phyloP scores from a whole-genome alignment of 2,113 vertebrate genomes.

The Parus major region DNA sequence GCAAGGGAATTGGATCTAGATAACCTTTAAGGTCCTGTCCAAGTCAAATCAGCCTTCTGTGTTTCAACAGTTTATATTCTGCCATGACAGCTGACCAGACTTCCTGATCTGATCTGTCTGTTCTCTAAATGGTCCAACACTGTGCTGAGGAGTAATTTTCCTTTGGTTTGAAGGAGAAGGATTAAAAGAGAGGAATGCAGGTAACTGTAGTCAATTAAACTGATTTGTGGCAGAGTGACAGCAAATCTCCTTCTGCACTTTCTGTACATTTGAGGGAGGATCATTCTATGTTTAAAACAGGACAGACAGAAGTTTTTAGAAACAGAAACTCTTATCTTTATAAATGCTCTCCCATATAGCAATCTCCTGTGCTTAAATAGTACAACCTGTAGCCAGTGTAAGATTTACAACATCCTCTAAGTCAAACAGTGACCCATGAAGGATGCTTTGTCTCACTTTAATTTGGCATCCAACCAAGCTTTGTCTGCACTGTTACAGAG shows the following conservation, averaged over 20 bases:
- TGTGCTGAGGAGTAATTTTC: background rate
- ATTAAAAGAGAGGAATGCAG: background rate
- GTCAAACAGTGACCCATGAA: conserved; percentile 59
- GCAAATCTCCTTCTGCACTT: conserved; percentile 13
- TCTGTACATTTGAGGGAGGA: background rate
- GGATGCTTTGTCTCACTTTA: conserved; percentile 35
- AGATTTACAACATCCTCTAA: conserved; percentile 59
- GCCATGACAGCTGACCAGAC: background rate
- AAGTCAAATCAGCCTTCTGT: background rate
- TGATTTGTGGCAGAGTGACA: conserved; percentile 13
- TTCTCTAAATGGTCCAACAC: background rate
- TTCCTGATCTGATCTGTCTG: background rate
- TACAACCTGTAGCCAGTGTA: conserved; percentile 31
- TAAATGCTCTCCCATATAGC: conserved; percentile 43
- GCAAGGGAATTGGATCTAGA: background rate
- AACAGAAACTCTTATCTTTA: conserved; percentile 23
- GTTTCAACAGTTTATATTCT: background rate
- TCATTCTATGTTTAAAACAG: conserved; percentile 9
- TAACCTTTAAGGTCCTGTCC: background rate
- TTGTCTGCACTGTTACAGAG: conserved; percentile 8
- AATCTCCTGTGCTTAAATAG: conserved; percentile 56
- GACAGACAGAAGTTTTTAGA: conserved; percentile 31
- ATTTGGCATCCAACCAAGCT: conserved; percentile 40
- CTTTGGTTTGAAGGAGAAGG: background rate
- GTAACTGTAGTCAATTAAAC: conserved; percentile 5